phyloP scores from a whole-genome alignment of 2,113 vertebrate genomes.

The Colistium nudipinnis region DNA sequence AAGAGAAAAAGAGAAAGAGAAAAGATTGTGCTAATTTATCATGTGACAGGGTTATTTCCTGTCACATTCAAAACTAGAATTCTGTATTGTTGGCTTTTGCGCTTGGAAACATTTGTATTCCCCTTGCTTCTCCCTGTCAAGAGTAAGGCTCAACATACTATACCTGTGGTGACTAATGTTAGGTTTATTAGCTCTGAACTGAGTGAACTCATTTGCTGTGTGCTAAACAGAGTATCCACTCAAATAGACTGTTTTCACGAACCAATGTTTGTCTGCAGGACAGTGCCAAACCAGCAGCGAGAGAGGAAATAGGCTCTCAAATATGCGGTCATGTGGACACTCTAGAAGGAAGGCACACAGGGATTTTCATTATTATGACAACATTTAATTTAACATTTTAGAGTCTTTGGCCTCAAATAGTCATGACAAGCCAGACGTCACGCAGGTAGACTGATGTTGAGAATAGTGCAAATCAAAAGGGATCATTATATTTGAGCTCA shows the following conservation, averaged over 20 bases:
- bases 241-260: conserved; percentile 77
- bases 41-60: neutral
- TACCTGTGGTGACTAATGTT: conserved; percentile 8
- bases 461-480: neutral
- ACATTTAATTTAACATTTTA: conserved; percentile 56
- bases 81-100: neutral
- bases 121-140: neutral
- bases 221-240: conserved; percentile 73
- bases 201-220: conserved; percentile 71
- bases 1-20: neutral
- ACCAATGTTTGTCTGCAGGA: conserved; percentile 72
- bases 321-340: conserved; percentile 67
- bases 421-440: neutral
- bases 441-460: neutral
- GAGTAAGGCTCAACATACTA: neutral
- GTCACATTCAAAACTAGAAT: neutral
- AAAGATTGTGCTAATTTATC: neutral
- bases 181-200: conserved; percentile 69
- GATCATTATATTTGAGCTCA: neutral
- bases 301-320: conserved; percentile 77
- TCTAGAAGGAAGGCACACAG: conserved; percentile 61
- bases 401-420: conserved; percentile 7
- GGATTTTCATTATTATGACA: conserved; percentile 42
- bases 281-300: conserved; percentile 78
- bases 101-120: neutral